phyloP scores from a whole-genome alignment of 2,113 vertebrate genomes.

The Melierax canorus region DNA sequence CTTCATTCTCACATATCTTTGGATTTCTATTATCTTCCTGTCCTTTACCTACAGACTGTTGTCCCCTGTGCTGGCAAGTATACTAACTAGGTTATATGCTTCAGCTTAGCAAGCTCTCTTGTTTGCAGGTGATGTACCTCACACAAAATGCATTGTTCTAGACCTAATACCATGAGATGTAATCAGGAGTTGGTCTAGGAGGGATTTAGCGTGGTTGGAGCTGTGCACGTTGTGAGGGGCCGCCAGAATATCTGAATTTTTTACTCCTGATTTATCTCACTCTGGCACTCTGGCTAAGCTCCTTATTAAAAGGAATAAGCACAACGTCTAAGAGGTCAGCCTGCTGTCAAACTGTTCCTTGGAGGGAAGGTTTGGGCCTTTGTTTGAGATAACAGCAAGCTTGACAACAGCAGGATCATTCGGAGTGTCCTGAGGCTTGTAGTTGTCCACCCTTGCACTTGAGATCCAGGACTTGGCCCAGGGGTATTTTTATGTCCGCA shows the following conservation, averaged over 20 bases:
- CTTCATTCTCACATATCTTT: not conserved
- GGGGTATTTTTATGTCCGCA: not conserved
- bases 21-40: not conserved
- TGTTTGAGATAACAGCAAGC: not conserved
- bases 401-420: not conserved
- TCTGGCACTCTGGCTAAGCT: not conserved
- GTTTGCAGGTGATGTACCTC: not conserved
- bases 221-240: rapidly evolving
- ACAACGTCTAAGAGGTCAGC: not conserved
- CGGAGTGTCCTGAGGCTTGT: not conserved
- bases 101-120: not conserved
- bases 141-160: not conserved
- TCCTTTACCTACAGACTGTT: not conserved
- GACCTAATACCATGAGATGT: not conserved
- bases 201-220: not conserved
- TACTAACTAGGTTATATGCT: not conserved
- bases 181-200: not conserved
- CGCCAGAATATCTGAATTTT: not conserved
- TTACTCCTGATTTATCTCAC: not conserved
- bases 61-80: not conserved
- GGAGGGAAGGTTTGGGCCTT: not conserved
- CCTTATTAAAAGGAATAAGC: not conserved
- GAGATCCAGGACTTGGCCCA: not conserved
- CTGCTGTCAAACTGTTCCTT: not conserved
- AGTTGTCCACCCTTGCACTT: not conserved